Percentiles rank a stretch among this genome's conserved stretches.
phyloP scores from a whole-genome alignment of 2,888 invertebrate species.

The Ditylenchus weischeri region DNA sequence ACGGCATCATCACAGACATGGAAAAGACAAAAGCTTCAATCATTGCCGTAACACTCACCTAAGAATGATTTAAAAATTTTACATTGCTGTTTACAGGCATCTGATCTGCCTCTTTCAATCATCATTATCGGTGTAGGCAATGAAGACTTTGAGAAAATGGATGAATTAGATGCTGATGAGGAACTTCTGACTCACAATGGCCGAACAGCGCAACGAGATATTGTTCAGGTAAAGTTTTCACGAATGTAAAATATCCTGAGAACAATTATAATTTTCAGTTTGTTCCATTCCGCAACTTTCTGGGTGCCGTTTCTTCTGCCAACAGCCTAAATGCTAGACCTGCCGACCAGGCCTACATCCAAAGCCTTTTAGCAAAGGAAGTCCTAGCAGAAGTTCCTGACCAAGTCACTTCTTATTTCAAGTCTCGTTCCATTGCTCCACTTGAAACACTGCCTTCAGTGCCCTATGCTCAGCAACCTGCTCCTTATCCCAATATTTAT shows the following conservation, averaged over 20 bases:
- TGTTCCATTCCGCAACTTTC: conserved; percentile 58
- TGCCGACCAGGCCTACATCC: conserved; percentile 32
- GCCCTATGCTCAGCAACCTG: not conserved
- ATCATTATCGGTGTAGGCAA: conserved; percentile 69
- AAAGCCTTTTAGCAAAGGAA: conserved; percentile 64
- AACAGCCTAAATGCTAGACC: not conserved
- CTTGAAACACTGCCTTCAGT: not conserved
- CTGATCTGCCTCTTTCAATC: conserved; percentile 66
- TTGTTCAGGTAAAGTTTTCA: conserved; percentile 62
- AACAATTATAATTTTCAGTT: conserved; percentile 45
- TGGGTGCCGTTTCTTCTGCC: conserved; percentile 40
- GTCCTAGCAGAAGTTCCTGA: conserved; percentile 43
- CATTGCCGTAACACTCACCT: conserved; percentile 42
- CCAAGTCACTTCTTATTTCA: conserved; percentile 33
- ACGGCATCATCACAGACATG: conserved; percentile 67
- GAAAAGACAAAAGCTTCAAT: conserved; percentile 63
- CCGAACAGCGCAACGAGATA: conserved; percentile 64
- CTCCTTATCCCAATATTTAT: no score
- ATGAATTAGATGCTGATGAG: conserved; percentile 66
- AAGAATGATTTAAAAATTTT: not conserved
- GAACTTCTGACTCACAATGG: conserved; percentile 60
- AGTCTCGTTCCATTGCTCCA: conserved; percentile 12
- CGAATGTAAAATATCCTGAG: not conserved
- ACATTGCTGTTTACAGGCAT: conserved; percentile 61
- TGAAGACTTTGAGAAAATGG: conserved; percentile 68